Evolutionary conservation across 2,888 invertebrate species (phyloP), one percentile per base, ranked within the genome.

Genomic region (Sinelater perroti): DNA sequence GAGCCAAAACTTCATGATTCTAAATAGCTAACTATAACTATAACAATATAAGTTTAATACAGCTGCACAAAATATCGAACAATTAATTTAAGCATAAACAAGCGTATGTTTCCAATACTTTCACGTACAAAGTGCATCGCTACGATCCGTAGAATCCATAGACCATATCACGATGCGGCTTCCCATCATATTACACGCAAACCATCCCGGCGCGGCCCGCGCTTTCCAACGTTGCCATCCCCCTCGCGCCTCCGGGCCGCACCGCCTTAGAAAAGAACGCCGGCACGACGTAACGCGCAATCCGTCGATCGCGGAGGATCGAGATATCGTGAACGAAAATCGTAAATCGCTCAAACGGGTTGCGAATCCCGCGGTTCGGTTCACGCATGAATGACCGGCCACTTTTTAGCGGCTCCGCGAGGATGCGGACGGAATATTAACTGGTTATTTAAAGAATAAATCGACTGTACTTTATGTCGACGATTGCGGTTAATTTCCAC

Each of bases 301-400:
- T n/a, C n/a, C n/a, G n/a, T n/a, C n/a, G n/a, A n/a, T n/a, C n/a
- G n/a, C n/a, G 55, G 44, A 62, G 66, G 68, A 72, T 69, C 70
- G 70, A 70, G 74, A 74, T 75, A 73, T 75, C 74, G 73, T 69
- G 69, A 68, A 72, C 70, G 69, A 67, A 72, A 66, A 67, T 66
- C 67, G 67, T 67, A 67, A 67, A 66, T 67, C 66, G 66, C 47
- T 66, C 64, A 60, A 70, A 58, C 67, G 62, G 56, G 64, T 65
- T 61, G 60, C 56, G 60, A 61, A 62, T 63, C 64, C 62, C 61
- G 62, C 63, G 53, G 65, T 63, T 66, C 45, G 59, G 56, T 67
- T 67, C 67, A 67, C 62, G 67, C 66, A 66, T 66, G 63, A 65
- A 66, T 64, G 66, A 66, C 61, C 66, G 62, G 56, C 64, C 56